A percentile compares a stretch with the other conserved stretches of the same genome.
Evolutionary conservation across 2,113 vertebrate genomes (phyloP).

Genomic region (Chelonoidis abingdonii): DNA sequence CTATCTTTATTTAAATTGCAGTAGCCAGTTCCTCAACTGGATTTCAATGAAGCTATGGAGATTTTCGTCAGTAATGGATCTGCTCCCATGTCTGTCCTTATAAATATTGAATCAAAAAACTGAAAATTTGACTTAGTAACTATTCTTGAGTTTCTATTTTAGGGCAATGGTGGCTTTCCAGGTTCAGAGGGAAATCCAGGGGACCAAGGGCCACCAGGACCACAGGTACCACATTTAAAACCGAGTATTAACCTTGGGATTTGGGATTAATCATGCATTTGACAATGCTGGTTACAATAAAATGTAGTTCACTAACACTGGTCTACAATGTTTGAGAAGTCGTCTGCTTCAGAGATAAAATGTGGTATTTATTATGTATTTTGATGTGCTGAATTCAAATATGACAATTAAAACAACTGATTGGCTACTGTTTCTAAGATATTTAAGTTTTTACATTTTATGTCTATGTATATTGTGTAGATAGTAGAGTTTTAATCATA

Average conservation of each 20-base stretch:
- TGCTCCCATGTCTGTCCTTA: neutral
- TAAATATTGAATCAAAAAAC: neutral
- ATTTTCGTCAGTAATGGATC: neutral
- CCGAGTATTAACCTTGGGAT: neutral
- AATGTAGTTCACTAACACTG: neutral
- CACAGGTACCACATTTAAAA: constrained; percentile 75
- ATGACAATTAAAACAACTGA: too few relatives aligned
- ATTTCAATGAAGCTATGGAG: neutral
- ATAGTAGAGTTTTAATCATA: too few relatives aligned
- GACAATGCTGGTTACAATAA: neutral
- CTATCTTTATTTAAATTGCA: neutral
- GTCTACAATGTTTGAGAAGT: too few relatives aligned
- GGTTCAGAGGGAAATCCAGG: constrained; percentile 81
- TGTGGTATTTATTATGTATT: too few relatives aligned
- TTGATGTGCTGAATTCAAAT: too few relatives aligned
- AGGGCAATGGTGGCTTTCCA: constrained; percentile 83
- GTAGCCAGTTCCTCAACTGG: neutral
- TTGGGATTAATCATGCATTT: neutral
- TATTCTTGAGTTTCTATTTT: constrained; percentile 35
- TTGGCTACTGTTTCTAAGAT: too few relatives aligned
- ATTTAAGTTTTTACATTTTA: too few relatives aligned
- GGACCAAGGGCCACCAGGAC: constrained; percentile 81
- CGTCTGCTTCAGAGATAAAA: too few relatives aligned
- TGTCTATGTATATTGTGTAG: too few relatives aligned
- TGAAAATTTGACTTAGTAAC: neutral